Percentiles rank a stretch among this genome's conserved stretches.
Evolutionary conservation across 2,113 vertebrate genomes (phyloP).

Genomic region (Podilymbus podiceps): DNA sequence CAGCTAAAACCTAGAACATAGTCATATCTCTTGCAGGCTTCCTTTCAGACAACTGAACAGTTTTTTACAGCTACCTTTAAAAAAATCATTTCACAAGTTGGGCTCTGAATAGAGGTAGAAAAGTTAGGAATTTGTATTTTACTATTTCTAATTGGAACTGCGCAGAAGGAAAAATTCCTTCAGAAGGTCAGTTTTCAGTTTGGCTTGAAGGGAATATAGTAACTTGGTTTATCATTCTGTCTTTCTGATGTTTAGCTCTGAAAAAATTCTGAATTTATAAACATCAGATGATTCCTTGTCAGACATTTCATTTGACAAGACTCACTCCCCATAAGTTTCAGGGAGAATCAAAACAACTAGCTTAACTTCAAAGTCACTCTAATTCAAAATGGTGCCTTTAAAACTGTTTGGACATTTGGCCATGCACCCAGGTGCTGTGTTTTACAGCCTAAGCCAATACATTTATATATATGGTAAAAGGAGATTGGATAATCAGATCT

Average conservation of each 20-base stretch:
- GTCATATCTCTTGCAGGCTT: neutral
- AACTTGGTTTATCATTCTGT: neutral
- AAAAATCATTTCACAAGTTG: neutral
- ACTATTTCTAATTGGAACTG: neutral
- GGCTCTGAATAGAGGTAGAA: neutral
- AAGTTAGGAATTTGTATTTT: neutral
- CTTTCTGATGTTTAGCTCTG: neutral
- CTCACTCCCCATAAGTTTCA: rapidly evolving
- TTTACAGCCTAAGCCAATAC: neutral
- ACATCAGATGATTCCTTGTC: neutral
- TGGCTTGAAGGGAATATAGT: neutral
- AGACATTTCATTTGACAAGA: neutral
- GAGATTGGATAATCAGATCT: neutral
- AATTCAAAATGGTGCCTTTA: neutral
- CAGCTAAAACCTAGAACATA: neutral
- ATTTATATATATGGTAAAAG: neutral
- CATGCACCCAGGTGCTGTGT: rapidly evolving
- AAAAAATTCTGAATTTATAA: neutral
- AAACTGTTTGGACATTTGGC: neutral
- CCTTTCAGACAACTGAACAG: neutral
- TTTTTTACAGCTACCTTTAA: neutral
- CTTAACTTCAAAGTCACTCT: neutral
- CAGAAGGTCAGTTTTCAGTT: neutral
- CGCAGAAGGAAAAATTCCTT: neutral
- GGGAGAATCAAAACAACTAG: neutral